Evolutionary conservation across 2,888 invertebrate genomes (phyloP).

Genomic region (Melikaiella ostensackeni): DNA sequence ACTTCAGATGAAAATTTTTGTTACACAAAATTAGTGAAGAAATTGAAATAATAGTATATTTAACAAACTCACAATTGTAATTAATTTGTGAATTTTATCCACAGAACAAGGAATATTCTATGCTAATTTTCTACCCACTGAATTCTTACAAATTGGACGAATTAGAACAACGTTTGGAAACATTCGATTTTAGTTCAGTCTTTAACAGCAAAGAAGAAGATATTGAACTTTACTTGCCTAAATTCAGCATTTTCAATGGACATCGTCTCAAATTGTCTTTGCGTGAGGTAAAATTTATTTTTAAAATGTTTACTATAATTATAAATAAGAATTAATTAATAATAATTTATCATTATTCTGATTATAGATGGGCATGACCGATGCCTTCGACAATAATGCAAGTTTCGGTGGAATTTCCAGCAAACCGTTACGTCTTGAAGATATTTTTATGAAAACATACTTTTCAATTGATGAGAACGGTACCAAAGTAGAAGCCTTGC

Average conservation of each 20-base stretch:
- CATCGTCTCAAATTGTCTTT: conserved; percentile 11
- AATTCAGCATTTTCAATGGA: conserved; percentile 27
- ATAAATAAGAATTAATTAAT: not conserved
- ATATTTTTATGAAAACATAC: conserved; percentile 15
- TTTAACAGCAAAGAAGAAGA: conserved; percentile 23
- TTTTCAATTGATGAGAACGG: conserved; percentile 27
- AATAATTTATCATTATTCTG: not conserved
- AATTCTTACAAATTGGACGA: conserved; percentile 22
- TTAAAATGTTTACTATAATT: not conserved
- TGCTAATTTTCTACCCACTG: conserved; percentile 24
- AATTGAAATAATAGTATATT: no score
- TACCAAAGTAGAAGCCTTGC: conserved; percentile 5
- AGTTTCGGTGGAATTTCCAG: conserved; percentile 16
- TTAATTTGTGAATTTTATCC: not conserved
- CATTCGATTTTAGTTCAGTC: conserved; percentile 20
- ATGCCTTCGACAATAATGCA: not conserved
- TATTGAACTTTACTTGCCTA: conserved; percentile 20
- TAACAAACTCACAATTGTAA: no score
- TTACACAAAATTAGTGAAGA: no score
- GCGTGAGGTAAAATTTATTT: not conserved
- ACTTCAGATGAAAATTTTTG: no score
- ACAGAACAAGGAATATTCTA: conserved; percentile 2
- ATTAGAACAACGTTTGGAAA: conserved; percentile 31
- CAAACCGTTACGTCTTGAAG: conserved; percentile 7
- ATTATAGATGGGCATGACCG: conserved; percentile 25